Evolutionary conservation across 2,113 vertebrate genomes (phyloP).

Genomic region (Oxygymnocypris stewartii): DNA sequence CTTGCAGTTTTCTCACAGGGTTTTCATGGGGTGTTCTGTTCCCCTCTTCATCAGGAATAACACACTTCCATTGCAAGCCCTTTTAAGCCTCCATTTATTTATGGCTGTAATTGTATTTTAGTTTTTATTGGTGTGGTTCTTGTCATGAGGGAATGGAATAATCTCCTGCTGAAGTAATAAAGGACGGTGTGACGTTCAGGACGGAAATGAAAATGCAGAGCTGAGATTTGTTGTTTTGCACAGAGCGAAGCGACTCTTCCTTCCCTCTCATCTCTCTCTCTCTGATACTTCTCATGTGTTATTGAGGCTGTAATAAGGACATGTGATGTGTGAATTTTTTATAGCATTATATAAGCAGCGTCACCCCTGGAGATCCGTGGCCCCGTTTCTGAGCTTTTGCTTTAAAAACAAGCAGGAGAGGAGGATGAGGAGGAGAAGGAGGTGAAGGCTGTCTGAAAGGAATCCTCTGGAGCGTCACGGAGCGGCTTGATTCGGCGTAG

Average conservation of each 20-base stretch:
- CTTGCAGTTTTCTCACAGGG: background rate
- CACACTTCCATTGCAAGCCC: background rate
- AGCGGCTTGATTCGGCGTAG: background rate
- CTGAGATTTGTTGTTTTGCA: slow-evolving; percentile 35
- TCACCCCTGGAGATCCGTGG: slow-evolving; percentile 73
- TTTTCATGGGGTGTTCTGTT: background rate
- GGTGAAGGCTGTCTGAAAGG: slow-evolving; percentile 69
- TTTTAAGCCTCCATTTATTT: slow-evolving; percentile 39
- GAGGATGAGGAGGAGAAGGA: slow-evolving; percentile 56
- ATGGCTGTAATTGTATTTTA: slow-evolving; percentile 64
- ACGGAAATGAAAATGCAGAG: slow-evolving; percentile 49
- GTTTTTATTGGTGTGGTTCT: slow-evolving; percentile 6
- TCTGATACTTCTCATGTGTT: slow-evolving; percentile 66
- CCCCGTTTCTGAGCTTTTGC: slow-evolving; percentile 69
- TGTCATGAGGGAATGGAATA: slow-evolving; percentile 47
- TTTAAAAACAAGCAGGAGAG: slow-evolving; percentile 67
- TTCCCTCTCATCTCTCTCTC: slow-evolving; percentile 13
- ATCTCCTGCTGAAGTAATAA: slow-evolving; percentile 58
- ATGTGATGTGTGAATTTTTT: slow-evolving; percentile 78
- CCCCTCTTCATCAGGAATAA: background rate
- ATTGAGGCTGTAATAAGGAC: slow-evolving; percentile 68
- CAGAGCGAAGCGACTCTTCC: slow-evolving; percentile 17
- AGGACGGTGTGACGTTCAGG: slow-evolving; percentile 42
- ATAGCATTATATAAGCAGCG: slow-evolving; percentile 76
- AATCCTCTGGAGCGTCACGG: slow-evolving; percentile 69